A percentile compares a stretch with the other conserved stretches of the same genome.
Evolutionary conservation across 2,888 invertebrate genomes (phyloP).

Genomic region (Neria commutata): DNA sequence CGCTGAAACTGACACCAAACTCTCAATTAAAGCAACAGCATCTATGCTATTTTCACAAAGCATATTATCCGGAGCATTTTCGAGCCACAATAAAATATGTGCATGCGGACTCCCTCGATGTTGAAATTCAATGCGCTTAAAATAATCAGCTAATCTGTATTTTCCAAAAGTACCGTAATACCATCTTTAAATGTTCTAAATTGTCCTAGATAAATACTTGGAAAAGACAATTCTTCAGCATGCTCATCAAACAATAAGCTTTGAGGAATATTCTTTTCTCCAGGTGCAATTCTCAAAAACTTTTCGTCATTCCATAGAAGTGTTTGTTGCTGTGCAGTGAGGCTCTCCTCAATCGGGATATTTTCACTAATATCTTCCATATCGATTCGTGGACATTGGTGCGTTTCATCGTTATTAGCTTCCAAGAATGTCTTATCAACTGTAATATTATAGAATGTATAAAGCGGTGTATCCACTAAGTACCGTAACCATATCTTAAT

Average conservation of each 20-base stretch:
- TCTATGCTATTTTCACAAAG: conserved; percentile 30
- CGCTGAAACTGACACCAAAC: conserved; percentile 30
- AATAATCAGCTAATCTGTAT: conserved; percentile 39
- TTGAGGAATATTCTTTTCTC: conserved; percentile 13
- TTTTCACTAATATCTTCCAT: conserved; percentile 12
- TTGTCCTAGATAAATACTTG: neutral
- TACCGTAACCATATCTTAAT: conserved; percentile 11
- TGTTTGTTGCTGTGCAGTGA: conserved; percentile 35
- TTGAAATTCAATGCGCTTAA: conserved; percentile 46
- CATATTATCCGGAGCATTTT: conserved; percentile 43
- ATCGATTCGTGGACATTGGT: too few relatives aligned
- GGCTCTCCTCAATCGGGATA: conserved; percentile 33
- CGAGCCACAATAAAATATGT: conserved; percentile 45
- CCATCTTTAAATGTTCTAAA: conserved; percentile 1
- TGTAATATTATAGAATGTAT: conserved; percentile 6
- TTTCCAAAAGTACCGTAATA: conserved; percentile 34
- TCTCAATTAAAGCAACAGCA: conserved; percentile 30
- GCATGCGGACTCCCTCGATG: conserved; percentile 34
- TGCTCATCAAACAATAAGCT: neutral
- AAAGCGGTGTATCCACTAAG: conserved; percentile 6
- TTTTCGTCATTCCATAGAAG: conserved; percentile 37
- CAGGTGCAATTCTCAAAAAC: conserved; percentile 35
- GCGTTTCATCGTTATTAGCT: neutral
- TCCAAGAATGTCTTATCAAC: neutral
- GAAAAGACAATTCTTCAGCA: conserved; percentile 11